phyloP scores from a whole-genome alignment of 2,797 vertebrate species.

The Rhabdomys pumilio region DNA sequence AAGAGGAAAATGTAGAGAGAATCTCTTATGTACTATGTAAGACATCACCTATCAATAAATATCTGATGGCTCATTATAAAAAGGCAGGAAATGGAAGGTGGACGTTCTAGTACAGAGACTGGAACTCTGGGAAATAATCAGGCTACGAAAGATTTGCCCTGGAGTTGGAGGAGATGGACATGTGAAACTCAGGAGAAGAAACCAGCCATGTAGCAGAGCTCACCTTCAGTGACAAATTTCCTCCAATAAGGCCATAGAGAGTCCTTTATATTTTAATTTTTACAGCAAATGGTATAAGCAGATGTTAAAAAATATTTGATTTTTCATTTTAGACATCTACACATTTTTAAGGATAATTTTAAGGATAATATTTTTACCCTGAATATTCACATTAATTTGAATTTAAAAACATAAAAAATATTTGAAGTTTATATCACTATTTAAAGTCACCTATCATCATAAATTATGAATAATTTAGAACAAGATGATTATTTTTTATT shows the following conservation, averaged over 20 bases:
- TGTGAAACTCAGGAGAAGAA: not conserved
- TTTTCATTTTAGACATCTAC: not conserved
- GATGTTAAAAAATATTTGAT: conserved; percentile 41
- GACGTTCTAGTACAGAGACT: not conserved
- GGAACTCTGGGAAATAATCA: not conserved
- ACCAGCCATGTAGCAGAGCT: not conserved
- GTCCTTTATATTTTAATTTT: conserved; percentile 44
- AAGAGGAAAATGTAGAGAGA: too few relatives aligned
- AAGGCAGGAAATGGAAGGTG: not conserved
- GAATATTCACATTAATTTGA: not conserved
- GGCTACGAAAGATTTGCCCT: not conserved
- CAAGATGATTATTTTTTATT: not conserved
- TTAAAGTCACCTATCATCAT: conserved; percentile 22
- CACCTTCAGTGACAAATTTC: not conserved
- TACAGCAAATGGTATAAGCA: not conserved
- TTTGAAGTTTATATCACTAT: conserved; percentile 20
- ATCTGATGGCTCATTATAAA: not conserved
- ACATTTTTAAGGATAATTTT: not conserved
- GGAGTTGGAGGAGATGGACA: not conserved
- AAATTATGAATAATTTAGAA: conserved; percentile 43
- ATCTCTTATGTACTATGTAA: not conserved
- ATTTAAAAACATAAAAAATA: conserved; percentile 20
- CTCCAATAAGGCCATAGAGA: not conserved
- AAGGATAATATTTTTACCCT: not conserved
- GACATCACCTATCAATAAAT: not conserved